phyloP scores from a whole-genome alignment of 2,113 vertebrate species.

The Silurus asotus region DNA sequence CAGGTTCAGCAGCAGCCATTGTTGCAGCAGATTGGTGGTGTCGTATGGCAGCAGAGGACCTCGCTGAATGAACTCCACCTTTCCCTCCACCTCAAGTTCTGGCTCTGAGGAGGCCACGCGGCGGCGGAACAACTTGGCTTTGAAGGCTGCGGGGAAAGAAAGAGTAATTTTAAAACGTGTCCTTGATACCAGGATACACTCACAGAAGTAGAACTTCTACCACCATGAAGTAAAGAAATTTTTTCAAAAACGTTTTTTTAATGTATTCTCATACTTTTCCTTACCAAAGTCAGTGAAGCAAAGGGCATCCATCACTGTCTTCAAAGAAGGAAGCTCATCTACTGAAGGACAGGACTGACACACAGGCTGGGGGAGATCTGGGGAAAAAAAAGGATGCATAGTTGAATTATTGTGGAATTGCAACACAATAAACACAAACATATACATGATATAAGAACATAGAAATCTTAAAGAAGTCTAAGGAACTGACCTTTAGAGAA shows the following conservation, averaged over 20 bases:
- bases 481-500: slow-evolving; percentile 75
- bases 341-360: slow-evolving; percentile 82
- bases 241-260: no score
- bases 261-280: slow-evolving; percentile 40
- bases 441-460: not conserved
- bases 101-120: slow-evolving; percentile 65
- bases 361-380: slow-evolving; percentile 80
- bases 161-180: not conserved
- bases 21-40: slow-evolving; percentile 78
- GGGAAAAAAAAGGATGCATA: not conserved
- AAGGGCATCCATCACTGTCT: slow-evolving; percentile 76
- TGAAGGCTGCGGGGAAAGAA: slow-evolving; percentile 72
- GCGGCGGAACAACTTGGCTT: slow-evolving; percentile 77
- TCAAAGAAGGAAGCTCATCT: slow-evolving; percentile 73
- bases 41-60: slow-evolving; percentile 81
- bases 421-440: not conserved
- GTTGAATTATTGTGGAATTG: not conserved
- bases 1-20: slow-evolving; percentile 86
- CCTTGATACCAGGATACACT: not conserved
- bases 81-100: slow-evolving; percentile 78
- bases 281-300: slow-evolving; percentile 84
- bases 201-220: not conserved
- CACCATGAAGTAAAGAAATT: not conserved
- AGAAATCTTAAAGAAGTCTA: not conserved
- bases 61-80: slow-evolving; percentile 80